Percentiles rank a stretch among this genome's conserved stretches.
Evolutionary conservation across 1,140 invertebrate species (phyloP).

Genomic region (Pemphigus obesinymphae): DNA sequence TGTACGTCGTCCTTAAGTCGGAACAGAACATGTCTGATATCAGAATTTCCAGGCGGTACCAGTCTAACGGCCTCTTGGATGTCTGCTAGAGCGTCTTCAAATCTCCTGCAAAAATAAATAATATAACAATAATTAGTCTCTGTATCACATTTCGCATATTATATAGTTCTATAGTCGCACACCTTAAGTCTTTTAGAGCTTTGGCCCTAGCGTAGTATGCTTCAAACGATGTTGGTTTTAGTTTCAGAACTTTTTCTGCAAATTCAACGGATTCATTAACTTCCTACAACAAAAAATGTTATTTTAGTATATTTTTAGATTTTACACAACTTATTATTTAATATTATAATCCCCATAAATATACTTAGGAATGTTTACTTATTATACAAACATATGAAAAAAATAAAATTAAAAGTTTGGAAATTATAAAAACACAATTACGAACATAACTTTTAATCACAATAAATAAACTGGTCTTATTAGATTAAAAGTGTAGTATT

Average conservation of each 20-base stretch:
- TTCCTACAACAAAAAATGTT: slow-evolving; percentile 62
- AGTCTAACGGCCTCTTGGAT: slow-evolving; percentile 64
- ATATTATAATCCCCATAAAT: no score
- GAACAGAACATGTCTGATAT: slow-evolving; percentile 62
- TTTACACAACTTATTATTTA: no score
- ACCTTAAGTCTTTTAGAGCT: slow-evolving; percentile 70
- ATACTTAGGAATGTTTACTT: no score
- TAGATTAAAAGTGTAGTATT: no score
- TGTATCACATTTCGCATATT: background rate
- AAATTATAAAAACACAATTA: no score
- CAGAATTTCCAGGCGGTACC: slow-evolving; percentile 61
- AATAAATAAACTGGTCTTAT: no score
- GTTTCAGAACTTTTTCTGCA: slow-evolving; percentile 74
- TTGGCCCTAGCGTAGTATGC: slow-evolving; percentile 86
- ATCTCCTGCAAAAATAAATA: slow-evolving; percentile 50
- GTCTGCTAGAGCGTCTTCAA: slow-evolving; percentile 61
- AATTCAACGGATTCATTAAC: slow-evolving; percentile 77
- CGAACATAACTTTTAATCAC: no score
- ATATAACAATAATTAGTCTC: background rate
- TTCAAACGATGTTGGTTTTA: slow-evolving; percentile 83
- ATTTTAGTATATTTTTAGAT: no score
- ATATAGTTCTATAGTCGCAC: slow-evolving; percentile 42
- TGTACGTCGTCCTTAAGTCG: slow-evolving; percentile 63
- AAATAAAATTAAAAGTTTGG: no score
- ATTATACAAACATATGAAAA: no score